Conservation (phyloP, 37 sponge, comb jelly and placozoan genomes). For the Aphrocallistes beatrix region DNA sequence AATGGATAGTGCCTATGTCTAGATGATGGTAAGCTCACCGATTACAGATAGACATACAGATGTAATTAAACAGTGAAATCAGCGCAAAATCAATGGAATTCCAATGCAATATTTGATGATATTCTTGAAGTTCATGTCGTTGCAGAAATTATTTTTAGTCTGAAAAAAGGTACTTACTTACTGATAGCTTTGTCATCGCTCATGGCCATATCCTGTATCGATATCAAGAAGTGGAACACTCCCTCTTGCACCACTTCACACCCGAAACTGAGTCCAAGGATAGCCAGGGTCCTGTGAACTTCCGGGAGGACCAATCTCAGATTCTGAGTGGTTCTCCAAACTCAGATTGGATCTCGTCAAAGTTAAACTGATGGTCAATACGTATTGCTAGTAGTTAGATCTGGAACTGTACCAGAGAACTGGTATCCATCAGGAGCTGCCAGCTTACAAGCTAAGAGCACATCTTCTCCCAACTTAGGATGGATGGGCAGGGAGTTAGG, state of each 20-base stretch:
- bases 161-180: no score
- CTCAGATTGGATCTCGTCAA: neutral
- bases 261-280: slow-evolving; percentile 2
- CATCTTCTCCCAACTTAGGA: neutral
- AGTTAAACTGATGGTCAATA: neutral
- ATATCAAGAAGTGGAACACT: neutral
- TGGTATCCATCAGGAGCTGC: neutral
- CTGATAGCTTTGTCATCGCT: neutral
- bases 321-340: neutral
- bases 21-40: no score
- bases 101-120: no score
- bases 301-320: neutral
- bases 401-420: neutral
- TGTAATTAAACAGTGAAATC: no score
- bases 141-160: no score
- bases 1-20: no score
- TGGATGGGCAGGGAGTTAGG: no score
- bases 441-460: neutral
- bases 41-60: no score
- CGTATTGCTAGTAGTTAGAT: neutral
- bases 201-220: neutral
- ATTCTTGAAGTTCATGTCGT: no score
- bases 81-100: no score
- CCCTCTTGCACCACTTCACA: neutral
- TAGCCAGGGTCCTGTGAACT: neutral